A percentile compares a stretch with the other conserved stretches of the same genome.
These are phyloP conservation scores for Corticium candelabrum DNA, from an alignment of 37 sponge, comb jelly and placozoan genomes.

Conservation along the genomic window DNA sequence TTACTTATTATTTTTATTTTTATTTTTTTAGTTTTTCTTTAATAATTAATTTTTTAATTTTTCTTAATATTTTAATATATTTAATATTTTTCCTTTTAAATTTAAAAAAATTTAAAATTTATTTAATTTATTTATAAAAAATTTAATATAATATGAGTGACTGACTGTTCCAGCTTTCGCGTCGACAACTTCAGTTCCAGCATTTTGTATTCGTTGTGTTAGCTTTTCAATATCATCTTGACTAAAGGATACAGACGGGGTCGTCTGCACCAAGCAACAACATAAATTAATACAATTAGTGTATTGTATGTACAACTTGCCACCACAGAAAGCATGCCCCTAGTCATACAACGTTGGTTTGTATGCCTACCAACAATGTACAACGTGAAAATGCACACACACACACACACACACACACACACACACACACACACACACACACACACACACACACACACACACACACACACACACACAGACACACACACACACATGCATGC, in stretches of 20 bases:
- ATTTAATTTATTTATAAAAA: neutral
- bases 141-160: neutral
- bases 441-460: no score
- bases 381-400: no score
- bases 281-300: neutral
- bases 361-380: no score
- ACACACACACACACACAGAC: no score
- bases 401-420: no score
- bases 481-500: no score
- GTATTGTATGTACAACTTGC: neutral
- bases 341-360: no score
- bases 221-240: slow-evolving; percentile 61
- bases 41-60: no score
- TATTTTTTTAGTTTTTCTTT: no score
- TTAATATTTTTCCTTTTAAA: neutral
- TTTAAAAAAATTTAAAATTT: neutral
- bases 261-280: neutral
- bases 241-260: slow-evolving; percentile 26
- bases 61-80: no score
- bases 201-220: slow-evolving; percentile 93
- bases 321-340: neutral
- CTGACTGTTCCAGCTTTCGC: slow-evolving; percentile 93
- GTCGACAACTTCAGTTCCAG: slow-evolving; percentile 98
- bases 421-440: no score
- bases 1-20: no score